Percentiles rank a stretch among this genome's conserved stretches.
These are phyloP conservation scores for Ellobius talpinus DNA, from an alignment of 2,113 vertebrate species.

Conservation along the genomic window DNA sequence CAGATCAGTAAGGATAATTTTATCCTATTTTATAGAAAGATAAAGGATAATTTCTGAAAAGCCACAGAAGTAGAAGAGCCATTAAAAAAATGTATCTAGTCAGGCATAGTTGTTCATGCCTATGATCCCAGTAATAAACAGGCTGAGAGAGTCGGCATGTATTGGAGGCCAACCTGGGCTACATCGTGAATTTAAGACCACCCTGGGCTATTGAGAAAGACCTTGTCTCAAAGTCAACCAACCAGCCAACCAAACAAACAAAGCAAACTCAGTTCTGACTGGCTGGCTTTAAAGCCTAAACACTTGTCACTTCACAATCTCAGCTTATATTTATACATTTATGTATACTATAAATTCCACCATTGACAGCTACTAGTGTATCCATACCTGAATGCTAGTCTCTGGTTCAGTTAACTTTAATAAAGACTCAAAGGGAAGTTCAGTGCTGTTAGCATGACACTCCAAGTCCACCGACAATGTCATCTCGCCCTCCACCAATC, in stretches of 20 bases:
- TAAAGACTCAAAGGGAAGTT: constrained; percentile 29
- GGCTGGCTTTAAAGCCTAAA: constrained; percentile 24
- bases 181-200: not conserved
- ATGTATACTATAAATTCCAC: constrained; percentile 13
- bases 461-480: not conserved
- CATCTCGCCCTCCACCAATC: not conserved
- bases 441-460: not conserved
- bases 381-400: not conserved
- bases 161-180: not conserved
- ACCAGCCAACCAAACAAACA: not conserved
- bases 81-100: not conserved
- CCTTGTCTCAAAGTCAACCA: not conserved
- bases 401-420: constrained; percentile 50
- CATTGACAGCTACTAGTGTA: constrained; percentile 41
- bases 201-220: not conserved
- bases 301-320: constrained; percentile 36
- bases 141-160: not conserved
- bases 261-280: not conserved
- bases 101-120: not conserved
- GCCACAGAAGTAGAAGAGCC: not conserved
- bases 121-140: not conserved
- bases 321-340: constrained; percentile 1
- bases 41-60: not conserved
- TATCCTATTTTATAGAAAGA: constrained; percentile 55
- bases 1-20: constrained; percentile 24